Evolutionary conservation across 2,797 vertebrate species (phyloP).

Genomic region (Denticeps clupeoides): DNA sequence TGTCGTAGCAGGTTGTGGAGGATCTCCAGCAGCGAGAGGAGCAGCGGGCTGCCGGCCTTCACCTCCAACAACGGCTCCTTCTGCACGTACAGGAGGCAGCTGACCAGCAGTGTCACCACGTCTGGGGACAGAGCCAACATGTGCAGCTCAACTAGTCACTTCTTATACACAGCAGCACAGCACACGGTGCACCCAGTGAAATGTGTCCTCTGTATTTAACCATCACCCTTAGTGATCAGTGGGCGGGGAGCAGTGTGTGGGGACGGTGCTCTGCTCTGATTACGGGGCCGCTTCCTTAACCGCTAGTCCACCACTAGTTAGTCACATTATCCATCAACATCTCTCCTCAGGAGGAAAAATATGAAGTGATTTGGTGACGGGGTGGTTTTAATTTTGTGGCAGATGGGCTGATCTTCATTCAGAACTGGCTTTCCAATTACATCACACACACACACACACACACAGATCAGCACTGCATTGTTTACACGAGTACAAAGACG

Average conservation of each 20-base stretch:
- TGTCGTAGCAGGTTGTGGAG: slow-evolving; percentile 68
- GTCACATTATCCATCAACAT: neutral
- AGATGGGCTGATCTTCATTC: no score
- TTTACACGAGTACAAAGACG: slow-evolving; percentile 13
- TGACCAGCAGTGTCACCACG: slow-evolving; percentile 58
- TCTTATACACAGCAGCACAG: neutral
- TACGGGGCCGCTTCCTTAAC: no score
- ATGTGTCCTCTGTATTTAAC: no score
- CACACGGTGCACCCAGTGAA: no score
- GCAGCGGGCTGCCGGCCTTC: slow-evolving; percentile 52
- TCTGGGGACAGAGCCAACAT: slow-evolving; percentile 41
- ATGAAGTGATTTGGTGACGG: no score
- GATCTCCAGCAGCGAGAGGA: slow-evolving; percentile 71
- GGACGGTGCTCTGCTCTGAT: no score
- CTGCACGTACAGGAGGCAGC: slow-evolving; percentile 59
- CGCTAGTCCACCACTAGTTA: no score
- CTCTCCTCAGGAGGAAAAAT: no score
- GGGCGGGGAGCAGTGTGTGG: no score
- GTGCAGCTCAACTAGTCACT: neutral
- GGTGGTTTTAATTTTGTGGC: no score
- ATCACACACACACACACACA: slow-evolving; percentile 4
- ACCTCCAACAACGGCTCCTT: slow-evolving; percentile 45
- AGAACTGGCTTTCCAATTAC: no score
- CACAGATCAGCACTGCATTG: slow-evolving; percentile 13
- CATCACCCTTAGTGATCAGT: no score